Evolutionary conservation across 1,140 invertebrate genomes (phyloP).

Genomic region (Parasteatoda tepidariorum): DNA sequence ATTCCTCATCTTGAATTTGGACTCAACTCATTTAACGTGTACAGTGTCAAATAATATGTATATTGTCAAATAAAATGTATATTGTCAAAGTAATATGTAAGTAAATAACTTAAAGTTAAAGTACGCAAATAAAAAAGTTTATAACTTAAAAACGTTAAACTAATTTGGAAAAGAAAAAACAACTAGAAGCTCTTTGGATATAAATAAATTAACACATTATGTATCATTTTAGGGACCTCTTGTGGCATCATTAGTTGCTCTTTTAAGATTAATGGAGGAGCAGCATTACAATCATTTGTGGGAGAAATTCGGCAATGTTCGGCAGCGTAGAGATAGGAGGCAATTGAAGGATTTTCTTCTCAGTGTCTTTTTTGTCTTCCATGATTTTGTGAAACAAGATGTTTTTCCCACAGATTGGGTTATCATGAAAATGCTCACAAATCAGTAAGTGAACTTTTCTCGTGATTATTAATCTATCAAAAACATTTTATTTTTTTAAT

Average conservation of each 20-base stretch:
- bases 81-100: too few species aligned
- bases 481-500: too few species aligned
- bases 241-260: slow-evolving; percentile 85
- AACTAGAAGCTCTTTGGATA: too few species aligned
- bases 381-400: slow-evolving; percentile 80
- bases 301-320: slow-evolving; percentile 76
- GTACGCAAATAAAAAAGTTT: too few species aligned
- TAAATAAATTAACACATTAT: too few species aligned
- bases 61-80: too few species aligned
- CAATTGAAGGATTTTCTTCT: slow-evolving; percentile 90
- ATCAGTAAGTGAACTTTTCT: slow-evolving; percentile 71
- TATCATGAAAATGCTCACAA: slow-evolving; percentile 90
- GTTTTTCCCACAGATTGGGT: slow-evolving; percentile 94
- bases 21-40: too few species aligned
- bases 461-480: background rate
- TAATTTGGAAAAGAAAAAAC: too few species aligned
- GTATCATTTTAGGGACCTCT: slow-evolving; percentile 76
- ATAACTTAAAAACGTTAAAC: too few species aligned
- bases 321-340: slow-evolving; percentile 67
- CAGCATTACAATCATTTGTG: slow-evolving; percentile 89
- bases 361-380: slow-evolving; percentile 87
- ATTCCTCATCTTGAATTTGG: too few species aligned
- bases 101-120: too few species aligned
- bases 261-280: slow-evolving; percentile 86
- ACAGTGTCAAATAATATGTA: too few species aligned